Conservation (phyloP, 2,888 invertebrate species). For the Metacarcinus magister region DNA sequence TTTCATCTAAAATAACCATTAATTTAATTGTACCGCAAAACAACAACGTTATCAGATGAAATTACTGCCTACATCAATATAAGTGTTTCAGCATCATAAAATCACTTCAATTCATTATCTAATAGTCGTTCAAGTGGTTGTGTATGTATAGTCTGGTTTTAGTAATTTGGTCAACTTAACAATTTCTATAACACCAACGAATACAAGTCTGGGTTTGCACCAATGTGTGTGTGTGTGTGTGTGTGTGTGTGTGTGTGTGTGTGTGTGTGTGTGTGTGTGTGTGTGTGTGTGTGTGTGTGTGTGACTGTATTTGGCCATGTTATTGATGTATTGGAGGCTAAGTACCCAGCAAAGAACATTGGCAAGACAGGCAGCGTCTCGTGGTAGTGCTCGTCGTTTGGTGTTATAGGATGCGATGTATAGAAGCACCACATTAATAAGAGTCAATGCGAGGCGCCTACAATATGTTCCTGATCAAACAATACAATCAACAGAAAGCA, state of each 20-base stretch:
- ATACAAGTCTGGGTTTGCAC: not conserved
- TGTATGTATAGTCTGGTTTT: not conserved
- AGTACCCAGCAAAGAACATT: too few relatives aligned
- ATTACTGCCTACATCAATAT: not conserved
- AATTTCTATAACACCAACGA: not conserved
- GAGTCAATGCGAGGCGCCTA: not conserved
- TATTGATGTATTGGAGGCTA: too few relatives aligned
- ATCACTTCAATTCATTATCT: not conserved
- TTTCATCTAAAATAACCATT: not conserved
- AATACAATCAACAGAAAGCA: not conserved
- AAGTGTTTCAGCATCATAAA: not conserved
- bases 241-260: conserved; percentile 39
- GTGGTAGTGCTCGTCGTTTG: too few relatives aligned
- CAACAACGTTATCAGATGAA: not conserved
- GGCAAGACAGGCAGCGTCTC: too few relatives aligned
- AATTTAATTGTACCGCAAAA: not conserved
- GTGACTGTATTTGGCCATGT: not conserved
- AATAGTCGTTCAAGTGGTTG: not conserved
- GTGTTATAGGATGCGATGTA: too few relatives aligned
- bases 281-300: conserved; percentile 28
- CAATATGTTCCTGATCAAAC: not conserved
- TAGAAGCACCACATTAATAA: too few relatives aligned
- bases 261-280: conserved; percentile 39
- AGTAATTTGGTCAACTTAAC: not conserved
- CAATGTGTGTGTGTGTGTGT: conserved; percentile 22